Evolutionary conservation across 2,888 invertebrate species (phyloP).

Genomic region (Dyspetes luteomarginatus): DNA sequence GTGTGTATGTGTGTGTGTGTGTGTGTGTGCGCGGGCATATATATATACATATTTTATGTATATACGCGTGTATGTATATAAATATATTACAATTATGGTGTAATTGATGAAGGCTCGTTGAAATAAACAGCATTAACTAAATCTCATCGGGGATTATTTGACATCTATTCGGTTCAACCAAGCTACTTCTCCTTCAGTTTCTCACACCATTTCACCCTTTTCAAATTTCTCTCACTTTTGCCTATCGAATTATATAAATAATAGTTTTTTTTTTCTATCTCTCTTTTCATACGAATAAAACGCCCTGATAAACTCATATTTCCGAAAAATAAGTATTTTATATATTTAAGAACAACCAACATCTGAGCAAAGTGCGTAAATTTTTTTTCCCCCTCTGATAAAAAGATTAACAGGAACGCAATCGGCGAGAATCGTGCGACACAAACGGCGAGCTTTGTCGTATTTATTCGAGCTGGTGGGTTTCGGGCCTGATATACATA

Average conservation of each 20-base stretch:
- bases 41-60: constrained; percentile 58
- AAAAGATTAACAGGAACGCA: constrained; percentile 10
- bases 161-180: constrained; percentile 52
- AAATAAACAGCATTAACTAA: constrained; percentile 72
- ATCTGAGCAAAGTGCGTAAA: constrained; percentile 1
- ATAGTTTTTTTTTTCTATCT: background rate
- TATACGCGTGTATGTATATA: constrained; percentile 70
- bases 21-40: constrained; percentile 60
- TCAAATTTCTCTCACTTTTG: constrained; percentile 21
- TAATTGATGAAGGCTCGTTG: constrained; percentile 71
- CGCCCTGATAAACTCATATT: constrained; percentile 23
- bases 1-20: constrained; percentile 66
- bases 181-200: constrained; percentile 33
- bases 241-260: constrained; percentile 18
- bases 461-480: constrained; percentile 71
- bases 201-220: constrained; percentile 34
- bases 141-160: constrained; percentile 68
- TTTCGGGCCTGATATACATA: constrained; percentile 77
- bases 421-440: constrained; percentile 28
- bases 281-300: constrained; percentile 14
- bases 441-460: constrained; percentile 52
- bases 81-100: constrained; percentile 75
- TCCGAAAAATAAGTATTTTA: constrained; percentile 15
- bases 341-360: constrained; percentile 28
- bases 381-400: background rate